phyloP scores from a whole-genome alignment of 1,140 invertebrate species.

The Drosophila biarmipes region DNA sequence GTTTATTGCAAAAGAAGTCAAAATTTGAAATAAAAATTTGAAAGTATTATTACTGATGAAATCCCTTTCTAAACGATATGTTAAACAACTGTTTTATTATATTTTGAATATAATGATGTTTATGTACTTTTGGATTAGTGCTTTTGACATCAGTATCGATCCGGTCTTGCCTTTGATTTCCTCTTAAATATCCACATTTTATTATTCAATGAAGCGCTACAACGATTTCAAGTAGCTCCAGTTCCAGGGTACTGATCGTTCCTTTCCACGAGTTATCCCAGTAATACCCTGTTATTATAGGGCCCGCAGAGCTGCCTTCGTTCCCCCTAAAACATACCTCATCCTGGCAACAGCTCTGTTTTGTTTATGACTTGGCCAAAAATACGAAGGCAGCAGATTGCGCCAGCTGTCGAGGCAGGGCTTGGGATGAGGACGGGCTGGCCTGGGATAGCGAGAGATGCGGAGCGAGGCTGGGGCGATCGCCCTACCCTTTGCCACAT shows the following conservation, averaged over 20 bases:
- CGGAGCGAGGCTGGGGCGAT: slow-evolving; percentile 8
- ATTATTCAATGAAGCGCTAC: too few species aligned
- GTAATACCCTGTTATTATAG: slow-evolving; percentile 8
- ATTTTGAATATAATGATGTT: too few species aligned
- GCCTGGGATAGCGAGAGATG: not conserved
- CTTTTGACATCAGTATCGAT: too few species aligned
- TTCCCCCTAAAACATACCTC: slow-evolving; percentile 5
- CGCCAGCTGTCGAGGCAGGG: slow-evolving; percentile 37
- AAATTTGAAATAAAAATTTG: too few species aligned
- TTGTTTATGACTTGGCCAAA: slow-evolving; percentile 79
- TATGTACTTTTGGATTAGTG: too few species aligned
- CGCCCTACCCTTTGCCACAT: slow-evolving; percentile 66
- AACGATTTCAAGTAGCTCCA: too few species aligned
- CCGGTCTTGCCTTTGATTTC: too few species aligned
- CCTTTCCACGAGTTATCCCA: not conserved
- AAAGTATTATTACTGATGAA: too few species aligned
- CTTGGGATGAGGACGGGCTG: slow-evolving; percentile 7
- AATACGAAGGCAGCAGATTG: slow-evolving; percentile 42
- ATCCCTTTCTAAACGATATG: too few species aligned
- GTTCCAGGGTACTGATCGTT: not conserved
- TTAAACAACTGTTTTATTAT: too few species aligned
- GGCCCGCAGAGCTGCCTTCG: slow-evolving; percentile 2
- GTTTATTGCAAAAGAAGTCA: too few species aligned
- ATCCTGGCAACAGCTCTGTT: slow-evolving; percentile 40
- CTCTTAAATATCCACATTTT: too few species aligned